Conservation (phyloP, 1,140 invertebrate species). For the Antheraea mylitta region DNA sequence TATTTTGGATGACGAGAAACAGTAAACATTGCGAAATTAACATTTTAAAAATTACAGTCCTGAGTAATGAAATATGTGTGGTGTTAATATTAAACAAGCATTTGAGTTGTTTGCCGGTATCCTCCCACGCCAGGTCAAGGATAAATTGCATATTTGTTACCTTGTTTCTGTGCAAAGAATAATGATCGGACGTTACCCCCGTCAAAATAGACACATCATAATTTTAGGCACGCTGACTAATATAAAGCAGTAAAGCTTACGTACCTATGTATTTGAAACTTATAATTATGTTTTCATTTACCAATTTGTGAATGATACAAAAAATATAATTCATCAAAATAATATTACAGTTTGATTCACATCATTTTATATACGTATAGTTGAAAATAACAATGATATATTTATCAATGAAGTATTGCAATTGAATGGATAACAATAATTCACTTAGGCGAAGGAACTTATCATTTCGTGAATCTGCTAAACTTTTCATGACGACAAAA, state of each 20-base stretch:
- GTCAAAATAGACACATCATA: not conserved
- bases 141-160: not conserved
- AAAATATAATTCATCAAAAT: too few relatives aligned
- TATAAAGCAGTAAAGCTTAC: not conserved
- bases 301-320: not conserved
- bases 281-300: not conserved
- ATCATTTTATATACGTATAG: not conserved
- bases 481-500: slow-evolving; percentile 49
- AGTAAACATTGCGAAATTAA: not conserved
- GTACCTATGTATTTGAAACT: not conserved
- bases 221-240: not conserved
- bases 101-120: not conserved
- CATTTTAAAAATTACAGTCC: not conserved
- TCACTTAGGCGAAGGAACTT: slow-evolving; percentile 40
- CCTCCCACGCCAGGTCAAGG: not conserved
- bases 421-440: slow-evolving; percentile 1
- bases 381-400: not conserved
- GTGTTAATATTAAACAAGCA: not conserved
- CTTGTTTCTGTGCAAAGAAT: not conserved
- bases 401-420: slow-evolving; percentile 3
- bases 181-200: not conserved
- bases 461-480: slow-evolving; percentile 67
- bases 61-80: not conserved
- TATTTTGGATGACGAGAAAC: not conserved
- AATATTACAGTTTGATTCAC: not conserved